Base-by-base conservation (phyloP, 1,140 invertebrate species). In the Bombus picipes region DNA sequence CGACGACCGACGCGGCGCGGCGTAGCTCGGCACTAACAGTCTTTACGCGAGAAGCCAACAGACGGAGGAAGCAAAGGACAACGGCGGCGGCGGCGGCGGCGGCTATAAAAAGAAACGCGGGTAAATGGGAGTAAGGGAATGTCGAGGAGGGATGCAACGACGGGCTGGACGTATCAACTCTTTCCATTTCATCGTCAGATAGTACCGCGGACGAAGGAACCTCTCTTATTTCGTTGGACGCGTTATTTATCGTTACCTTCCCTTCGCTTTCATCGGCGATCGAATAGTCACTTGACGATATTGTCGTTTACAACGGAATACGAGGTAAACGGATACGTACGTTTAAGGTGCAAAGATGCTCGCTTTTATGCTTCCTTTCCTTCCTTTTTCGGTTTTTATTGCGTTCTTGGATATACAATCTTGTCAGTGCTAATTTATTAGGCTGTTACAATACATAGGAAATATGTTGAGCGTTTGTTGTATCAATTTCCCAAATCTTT, bases 81-180 rank as follows among this genome's bases (percentile, higher is more conserved):
- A n/a, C 47, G 47, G 6, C 47, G 18, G 28, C 12, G 28, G 12
- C 39, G 41, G 6, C 57, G 25, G 25, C n/a, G 39, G 43, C 28
- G 68, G 71, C 71, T 75, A 82, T 82, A 74, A 82, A 82, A 82
- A 82, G 81, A 75, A 75, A 82, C 81, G 41, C 15, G 71, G 5
- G 39, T 75, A 75, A 75, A 82, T 82, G 74, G 32, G 57, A 82
- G 39, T 73, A 43, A 37, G 53, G 41, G 41, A 82, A 82, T 34
- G 32, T n/a, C 37, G 75, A 34, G 15, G 57, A 77, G 75, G 57
- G 75, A 62, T 43, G 53, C 70, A n/a, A 73, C 68, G n/a, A 74
- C 81, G 34, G 41, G 18, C n/a, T n/a, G 32, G 1, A 37, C 25
- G 34, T 37, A 12, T 12, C 25, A 28, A 10, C 8, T 28, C 18